Conservation (phyloP, 2,113 vertebrate species). For the Cheirogaleus medius region DNA sequence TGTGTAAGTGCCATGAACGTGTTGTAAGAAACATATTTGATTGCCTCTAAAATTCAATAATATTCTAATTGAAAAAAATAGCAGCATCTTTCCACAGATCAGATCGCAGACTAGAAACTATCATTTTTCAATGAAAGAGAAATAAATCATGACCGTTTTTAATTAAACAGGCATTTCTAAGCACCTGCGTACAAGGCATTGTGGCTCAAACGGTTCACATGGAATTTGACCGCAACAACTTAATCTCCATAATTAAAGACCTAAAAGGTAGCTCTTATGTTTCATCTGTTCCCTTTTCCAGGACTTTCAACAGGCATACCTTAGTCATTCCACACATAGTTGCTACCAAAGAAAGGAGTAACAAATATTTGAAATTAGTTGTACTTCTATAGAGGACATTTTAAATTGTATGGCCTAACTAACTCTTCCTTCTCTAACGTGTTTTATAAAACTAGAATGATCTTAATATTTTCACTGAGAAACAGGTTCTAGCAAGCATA, state of each 20-base stretch:
- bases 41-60: conserved; percentile 11
- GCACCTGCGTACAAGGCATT: conserved; percentile 11
- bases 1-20: background rate
- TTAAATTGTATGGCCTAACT: conserved; percentile 29
- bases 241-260: conserved; percentile 75
- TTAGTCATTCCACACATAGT: background rate
- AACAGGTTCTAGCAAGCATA: conserved; percentile 47
- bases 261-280: conserved; percentile 68
- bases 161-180: conserved; percentile 66
- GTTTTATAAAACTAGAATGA: conserved; percentile 38
- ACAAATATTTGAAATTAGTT: conserved; percentile 18
- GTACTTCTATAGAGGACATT: conserved; percentile 26
- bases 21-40: conserved; percentile 25
- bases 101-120: conserved; percentile 10
- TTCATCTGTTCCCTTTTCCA: conserved; percentile 56
- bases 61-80: background rate
- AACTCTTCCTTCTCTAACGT: conserved; percentile 17
- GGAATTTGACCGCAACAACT: conserved; percentile 64
- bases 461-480: conserved; percentile 28
- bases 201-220: conserved; percentile 47
- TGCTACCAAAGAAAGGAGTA: conserved; percentile 16
- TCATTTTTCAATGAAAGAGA: conserved; percentile 31
- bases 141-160: conserved; percentile 16
- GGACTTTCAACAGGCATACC: background rate
- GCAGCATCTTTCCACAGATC: background rate